Base-by-base conservation (phyloP, 2,797 vertebrate species). In the Chaetodon trifasciatus region DNA sequence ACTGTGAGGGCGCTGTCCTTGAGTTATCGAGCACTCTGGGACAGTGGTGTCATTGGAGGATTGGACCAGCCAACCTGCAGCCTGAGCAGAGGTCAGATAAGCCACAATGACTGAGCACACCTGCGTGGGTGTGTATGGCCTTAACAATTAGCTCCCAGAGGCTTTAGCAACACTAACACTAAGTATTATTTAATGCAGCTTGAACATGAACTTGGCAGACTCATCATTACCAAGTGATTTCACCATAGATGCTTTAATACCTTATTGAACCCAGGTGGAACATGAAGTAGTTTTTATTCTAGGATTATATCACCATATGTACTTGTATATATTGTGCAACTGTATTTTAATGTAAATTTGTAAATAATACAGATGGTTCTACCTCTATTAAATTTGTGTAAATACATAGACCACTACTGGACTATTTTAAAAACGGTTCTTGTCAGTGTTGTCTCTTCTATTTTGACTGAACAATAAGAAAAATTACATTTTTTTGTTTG, bases 311-410 rank as follows among this genome's bases (percentile, higher is more conserved):
- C 5, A 72, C 39, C 85, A 65, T 90, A 70, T 84, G 32, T 77
- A 86, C 71, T 68, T 94, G 84, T 92, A 86, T 62, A 93, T 92
- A 90, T 79, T 69, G 37, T 88, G 69, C 76, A 37, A 84, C n/a
- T 77, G 82, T 89, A 87, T 88, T 87, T 88, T 35, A 67, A 82
- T 93, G 83, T 91, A 82, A 71, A 89, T 91, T 65, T 93, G 90
- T 93, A 93, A 75, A 94, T 92, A 87, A 76, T 53, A 76, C 71
- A 90, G 56, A 84, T 82, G 12, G 66, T 78, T 86, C 60, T 84
- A 78, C 74, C 67, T 85, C 52, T 78, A 70, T 83, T 6, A 60
- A 55, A 64, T 62, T 69, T 60, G 47, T 89, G 70, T 90, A 88
- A 82, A 88, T 92, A 88, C 86, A 88, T 63, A 82, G 74, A 81